These are phyloP conservation scores for Anagrus nilaparvatae DNA, from an alignment of 1,140 invertebrate genomes.

Conservation along the genomic window DNA sequence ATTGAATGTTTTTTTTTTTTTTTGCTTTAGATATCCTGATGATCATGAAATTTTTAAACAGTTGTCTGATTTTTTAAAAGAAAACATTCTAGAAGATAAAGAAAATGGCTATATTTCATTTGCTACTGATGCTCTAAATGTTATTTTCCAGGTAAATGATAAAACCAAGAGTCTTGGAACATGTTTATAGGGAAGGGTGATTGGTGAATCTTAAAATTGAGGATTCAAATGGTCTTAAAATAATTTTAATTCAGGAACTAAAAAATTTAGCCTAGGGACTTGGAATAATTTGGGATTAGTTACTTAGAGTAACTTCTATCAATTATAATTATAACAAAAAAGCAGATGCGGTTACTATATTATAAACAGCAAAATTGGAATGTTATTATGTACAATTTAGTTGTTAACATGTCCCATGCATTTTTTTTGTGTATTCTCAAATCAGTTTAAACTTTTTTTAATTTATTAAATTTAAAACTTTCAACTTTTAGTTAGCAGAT, in stretches of 20 bases:
- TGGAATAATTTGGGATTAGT: no score
- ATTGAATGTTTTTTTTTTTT: slow-evolving; percentile 9
- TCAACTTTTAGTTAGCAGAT: slow-evolving; percentile 32
- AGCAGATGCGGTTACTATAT: no score
- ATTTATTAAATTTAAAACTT: slow-evolving; percentile 3
- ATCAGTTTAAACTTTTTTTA: no score
- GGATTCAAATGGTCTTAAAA: not conserved
- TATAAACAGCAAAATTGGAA: no score
- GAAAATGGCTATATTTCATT: slow-evolving; percentile 48
- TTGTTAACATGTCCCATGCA: no score
- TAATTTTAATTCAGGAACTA: not conserved
- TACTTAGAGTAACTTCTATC: no score
- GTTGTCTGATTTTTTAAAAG: slow-evolving; percentile 38
- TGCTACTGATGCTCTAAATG: slow-evolving; percentile 47
- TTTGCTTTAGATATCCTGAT: slow-evolving; percentile 36
- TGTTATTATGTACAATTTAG: no score
- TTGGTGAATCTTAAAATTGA: not conserved
- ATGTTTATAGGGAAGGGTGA: slow-evolving; percentile 1
- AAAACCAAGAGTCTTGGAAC: not conserved
- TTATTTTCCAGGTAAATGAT: slow-evolving; percentile 47
- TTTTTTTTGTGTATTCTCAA: no score
- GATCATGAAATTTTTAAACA: slow-evolving; percentile 48
- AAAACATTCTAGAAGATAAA: slow-evolving; percentile 37
- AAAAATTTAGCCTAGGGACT: no score
- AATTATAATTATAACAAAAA: no score